These are phyloP conservation scores for Temnothorax longispinosus DNA, from an alignment of 1,140 invertebrate species.

Conservation along the genomic window DNA sequence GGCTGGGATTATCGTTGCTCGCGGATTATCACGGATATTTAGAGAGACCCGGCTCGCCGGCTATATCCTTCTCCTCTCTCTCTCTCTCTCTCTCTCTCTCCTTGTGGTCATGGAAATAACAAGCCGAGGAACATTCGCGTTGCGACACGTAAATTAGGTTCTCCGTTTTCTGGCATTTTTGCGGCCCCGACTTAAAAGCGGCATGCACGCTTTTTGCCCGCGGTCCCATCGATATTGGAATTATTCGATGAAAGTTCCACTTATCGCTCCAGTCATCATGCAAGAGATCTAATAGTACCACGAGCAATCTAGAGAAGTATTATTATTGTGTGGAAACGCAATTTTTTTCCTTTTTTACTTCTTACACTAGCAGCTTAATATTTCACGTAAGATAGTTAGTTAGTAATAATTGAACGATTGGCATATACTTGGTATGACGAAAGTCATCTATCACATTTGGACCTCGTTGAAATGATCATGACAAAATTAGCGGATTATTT, in stretches of 20 bases:
- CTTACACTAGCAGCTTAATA: background rate
- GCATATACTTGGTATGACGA: background rate
- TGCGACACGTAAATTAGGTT: slow-evolving; percentile 51
- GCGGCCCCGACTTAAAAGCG: background rate
- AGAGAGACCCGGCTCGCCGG: background rate
- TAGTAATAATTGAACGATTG: slow-evolving; percentile 6
- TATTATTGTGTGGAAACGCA: background rate
- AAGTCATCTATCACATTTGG: background rate
- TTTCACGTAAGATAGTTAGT: too few relatives aligned
- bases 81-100: background rate
- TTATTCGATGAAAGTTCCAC: slow-evolving; percentile 1
- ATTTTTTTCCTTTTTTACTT: background rate
- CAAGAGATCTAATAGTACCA: background rate
- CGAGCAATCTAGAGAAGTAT: background rate
- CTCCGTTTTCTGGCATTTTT: background rate
- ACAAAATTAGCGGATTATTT: background rate
- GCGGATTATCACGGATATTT: slow-evolving; percentile 50
- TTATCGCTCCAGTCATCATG: background rate
- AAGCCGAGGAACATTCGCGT: slow-evolving; percentile 36
- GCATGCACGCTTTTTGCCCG: slow-evolving; percentile 11
- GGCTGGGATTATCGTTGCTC: slow-evolving; percentile 29
- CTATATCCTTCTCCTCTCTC: background rate
- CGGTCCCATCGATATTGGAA: slow-evolving; percentile 12
- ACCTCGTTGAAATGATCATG: background rate
- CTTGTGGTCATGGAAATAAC: background rate